These are phyloP conservation scores for Chalcis sispes DNA, from an alignment of 2,888 invertebrate species.

Conservation along the genomic window DNA sequence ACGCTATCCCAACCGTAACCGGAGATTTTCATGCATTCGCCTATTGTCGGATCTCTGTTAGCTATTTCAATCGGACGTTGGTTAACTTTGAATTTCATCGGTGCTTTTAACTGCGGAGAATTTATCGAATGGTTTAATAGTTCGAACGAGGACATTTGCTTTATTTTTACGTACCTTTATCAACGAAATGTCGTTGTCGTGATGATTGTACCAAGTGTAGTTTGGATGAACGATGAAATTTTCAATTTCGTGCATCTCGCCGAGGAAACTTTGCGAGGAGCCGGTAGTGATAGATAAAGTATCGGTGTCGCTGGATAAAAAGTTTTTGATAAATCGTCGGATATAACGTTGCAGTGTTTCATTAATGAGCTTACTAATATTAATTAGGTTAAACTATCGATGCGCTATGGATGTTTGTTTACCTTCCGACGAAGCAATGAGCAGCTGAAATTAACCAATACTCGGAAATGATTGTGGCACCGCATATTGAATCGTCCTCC, in stretches of 20 bases:
- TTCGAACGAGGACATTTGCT: no score
- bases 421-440: conserved; percentile 39
- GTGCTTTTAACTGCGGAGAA: conserved; percentile 21
- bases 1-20: conserved; percentile 37
- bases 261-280: conserved; percentile 16
- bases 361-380: neutral
- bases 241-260: conserved; percentile 17
- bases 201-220: conserved; percentile 3
- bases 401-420: neutral
- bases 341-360: no score
- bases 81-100: conserved; percentile 11
- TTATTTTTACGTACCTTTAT: conserved; percentile 21
- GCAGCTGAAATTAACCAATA: conserved; percentile 40
- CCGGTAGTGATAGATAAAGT: conserved; percentile 17
- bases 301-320: neutral
- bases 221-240: conserved; percentile 17
- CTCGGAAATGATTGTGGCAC: conserved; percentile 31
- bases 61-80: conserved; percentile 19
- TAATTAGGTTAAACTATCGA: neutral
- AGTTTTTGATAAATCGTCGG: no score
- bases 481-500: conserved; percentile 15
- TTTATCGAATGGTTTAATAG: neutral
- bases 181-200: conserved; percentile 24
- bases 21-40: conserved; percentile 28
- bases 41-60: neutral